These are phyloP conservation scores for Hydrolagus affinis DNA, from an alignment of 2,113 vertebrate species.

Conservation along the genomic window DNA sequence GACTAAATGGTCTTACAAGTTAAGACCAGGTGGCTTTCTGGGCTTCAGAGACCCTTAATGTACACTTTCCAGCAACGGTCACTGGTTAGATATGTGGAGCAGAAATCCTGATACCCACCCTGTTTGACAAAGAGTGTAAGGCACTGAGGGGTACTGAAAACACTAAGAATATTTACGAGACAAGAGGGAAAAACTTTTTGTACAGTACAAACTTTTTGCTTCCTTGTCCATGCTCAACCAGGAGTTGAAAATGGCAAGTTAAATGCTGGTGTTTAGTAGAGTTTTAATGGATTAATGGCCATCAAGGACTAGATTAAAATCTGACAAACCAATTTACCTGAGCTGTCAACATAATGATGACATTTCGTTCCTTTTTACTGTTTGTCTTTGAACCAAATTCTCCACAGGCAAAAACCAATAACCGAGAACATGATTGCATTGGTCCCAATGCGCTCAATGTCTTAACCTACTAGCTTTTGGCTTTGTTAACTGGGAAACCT, in stretches of 20 bases:
- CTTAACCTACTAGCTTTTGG: no score
- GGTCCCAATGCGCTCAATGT: neutral
- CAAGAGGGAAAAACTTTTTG: neutral
- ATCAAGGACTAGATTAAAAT: neutral
- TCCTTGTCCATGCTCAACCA: neutral
- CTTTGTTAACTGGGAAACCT: no score
- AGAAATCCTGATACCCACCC: no score
- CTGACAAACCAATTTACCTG: neutral
- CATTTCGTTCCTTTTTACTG: neutral
- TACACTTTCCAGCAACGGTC: no score
- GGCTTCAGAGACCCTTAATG: no score
- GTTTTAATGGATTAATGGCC: neutral
- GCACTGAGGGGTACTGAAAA: neutral
- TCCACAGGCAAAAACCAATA: neutral
- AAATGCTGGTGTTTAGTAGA: neutral
- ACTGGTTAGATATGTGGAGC: no score
- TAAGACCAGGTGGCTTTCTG: no score
- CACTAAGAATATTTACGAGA: neutral
- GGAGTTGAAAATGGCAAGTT: neutral
- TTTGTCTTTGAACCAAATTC: neutral
- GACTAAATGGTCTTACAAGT: no score
- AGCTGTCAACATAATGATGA: neutral
- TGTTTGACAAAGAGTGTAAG: no score
- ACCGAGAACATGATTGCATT: neutral
- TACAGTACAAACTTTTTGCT: neutral